Conservation (phyloP, 35 echinoderm and acorn worm species). For the Ophiothrix spiculata region DNA sequence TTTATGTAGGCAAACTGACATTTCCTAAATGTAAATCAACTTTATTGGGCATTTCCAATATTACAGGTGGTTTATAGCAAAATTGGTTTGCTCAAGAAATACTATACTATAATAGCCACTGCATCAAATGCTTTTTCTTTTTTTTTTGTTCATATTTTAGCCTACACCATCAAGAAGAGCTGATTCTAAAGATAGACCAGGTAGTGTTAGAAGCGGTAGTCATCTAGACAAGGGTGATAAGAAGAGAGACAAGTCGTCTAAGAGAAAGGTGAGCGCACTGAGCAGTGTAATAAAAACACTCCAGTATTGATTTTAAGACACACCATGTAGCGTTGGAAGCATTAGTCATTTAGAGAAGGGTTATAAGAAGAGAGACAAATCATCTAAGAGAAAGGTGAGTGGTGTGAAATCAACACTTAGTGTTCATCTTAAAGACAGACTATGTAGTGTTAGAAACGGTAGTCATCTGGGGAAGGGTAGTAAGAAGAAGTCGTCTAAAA, state of each 20-base stretch:
- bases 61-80: too few species aligned
- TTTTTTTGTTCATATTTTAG: conserved; percentile 40
- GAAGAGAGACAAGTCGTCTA: conserved; percentile 88
- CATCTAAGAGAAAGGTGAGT: conserved; percentile 94
- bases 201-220: conserved; percentile 83
- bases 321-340: conserved; percentile 90
- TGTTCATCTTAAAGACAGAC: conserved; percentile 96
- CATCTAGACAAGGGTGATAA: conserved; percentile 91
- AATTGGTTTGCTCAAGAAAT: too few species aligned
- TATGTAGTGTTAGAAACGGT: conserved; percentile 83
- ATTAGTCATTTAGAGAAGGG: conserved; percentile 78
- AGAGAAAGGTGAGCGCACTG: conserved; percentile 96
- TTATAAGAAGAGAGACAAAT: conserved; percentile 92
- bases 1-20: too few species aligned
- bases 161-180: conserved; percentile 85
- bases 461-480: conserved; percentile 81
- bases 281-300: too few species aligned
- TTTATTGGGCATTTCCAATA: too few species aligned
- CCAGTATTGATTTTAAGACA: conserved; percentile 93
- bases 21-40: too few species aligned
- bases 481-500: conserved; percentile 92
- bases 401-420: too few species aligned
- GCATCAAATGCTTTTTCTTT: too few species aligned
- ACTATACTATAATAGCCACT: too few species aligned
- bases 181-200: conserved; percentile 96